Percentiles rank a stretch among this genome's conserved stretches.
phyloP scores from a whole-genome alignment of 2,888 invertebrate species.

The Temnothorax rugatulus region DNA sequence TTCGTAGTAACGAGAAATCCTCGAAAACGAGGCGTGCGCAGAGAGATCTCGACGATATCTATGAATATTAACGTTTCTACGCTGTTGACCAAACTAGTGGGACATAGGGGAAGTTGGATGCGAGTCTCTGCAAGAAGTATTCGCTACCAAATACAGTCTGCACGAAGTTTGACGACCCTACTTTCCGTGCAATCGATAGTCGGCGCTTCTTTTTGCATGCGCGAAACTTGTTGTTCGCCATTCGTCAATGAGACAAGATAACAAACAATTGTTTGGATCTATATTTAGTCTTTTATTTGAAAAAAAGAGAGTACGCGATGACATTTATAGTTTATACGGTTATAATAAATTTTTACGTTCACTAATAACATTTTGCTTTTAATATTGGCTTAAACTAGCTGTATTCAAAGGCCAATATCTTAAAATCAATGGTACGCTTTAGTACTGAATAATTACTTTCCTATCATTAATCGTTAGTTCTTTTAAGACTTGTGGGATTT shows the following conservation, averaged over 20 bases:
- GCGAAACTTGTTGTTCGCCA: constrained; percentile 8
- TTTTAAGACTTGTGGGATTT: background rate
- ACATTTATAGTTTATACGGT: background rate
- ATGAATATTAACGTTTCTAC: constrained; percentile 25
- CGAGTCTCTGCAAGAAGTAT: constrained; percentile 31
- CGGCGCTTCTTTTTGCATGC: constrained; percentile 52
- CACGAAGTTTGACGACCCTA: constrained; percentile 51
- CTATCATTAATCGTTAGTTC: background rate
- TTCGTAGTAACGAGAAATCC: constrained; percentile 6
- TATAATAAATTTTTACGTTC: background rate
- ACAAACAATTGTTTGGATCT: background rate
- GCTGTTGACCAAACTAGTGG: background rate
- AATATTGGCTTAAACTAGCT: background rate
- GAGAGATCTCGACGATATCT: constrained; percentile 13
- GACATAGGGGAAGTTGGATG: background rate
- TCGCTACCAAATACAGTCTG: constrained; percentile 63
- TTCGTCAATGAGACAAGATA: background rate
- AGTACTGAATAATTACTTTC: background rate
- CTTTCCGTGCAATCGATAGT: constrained; percentile 54
- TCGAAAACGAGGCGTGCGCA: background rate
- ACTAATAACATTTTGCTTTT: background rate
- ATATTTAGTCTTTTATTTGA: background rate
- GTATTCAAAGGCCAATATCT: background rate
- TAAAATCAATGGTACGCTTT: background rate
- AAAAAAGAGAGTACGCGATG: background rate